Percentiles rank a stretch among this genome's conserved stretches.
These are phyloP conservation scores for Drosophila kanapiae DNA, from an alignment of 1,140 invertebrate genomes.

Conservation along the genomic window DNA sequence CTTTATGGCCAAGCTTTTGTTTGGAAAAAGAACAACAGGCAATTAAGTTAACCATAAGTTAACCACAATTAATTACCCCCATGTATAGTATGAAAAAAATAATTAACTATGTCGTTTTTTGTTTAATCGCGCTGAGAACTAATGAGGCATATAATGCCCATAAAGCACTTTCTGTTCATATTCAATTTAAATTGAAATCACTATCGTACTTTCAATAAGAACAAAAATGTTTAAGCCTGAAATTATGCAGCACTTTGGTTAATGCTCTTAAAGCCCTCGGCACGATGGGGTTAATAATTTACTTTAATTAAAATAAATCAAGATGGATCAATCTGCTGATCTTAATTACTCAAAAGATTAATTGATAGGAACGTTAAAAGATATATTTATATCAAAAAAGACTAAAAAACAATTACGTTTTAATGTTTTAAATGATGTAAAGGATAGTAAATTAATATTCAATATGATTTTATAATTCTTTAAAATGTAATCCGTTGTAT, in stretches of 20 bases:
- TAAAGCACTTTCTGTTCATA: constrained; percentile 27
- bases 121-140: constrained; percentile 37
- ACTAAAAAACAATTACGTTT: not conserved
- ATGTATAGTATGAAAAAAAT: constrained; percentile 34
- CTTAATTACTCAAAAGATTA: not conserved
- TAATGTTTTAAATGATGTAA: not conserved
- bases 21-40: constrained; percentile 49
- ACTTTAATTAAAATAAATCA: not conserved
- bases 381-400: not conserved
- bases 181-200: constrained; percentile 46
- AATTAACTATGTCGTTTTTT: constrained; percentile 39
- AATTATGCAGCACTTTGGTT: constrained; percentile 25
- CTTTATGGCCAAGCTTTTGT: constrained; percentile 21
- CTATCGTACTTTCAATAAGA: constrained; percentile 2
- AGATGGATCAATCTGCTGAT: constrained; percentile 4
- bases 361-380: constrained; percentile 8
- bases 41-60: constrained; percentile 59
- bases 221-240: constrained; percentile 8
- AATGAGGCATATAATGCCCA: constrained; percentile 50
- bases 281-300: constrained; percentile 8
- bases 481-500: not conserved
- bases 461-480: no score
- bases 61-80: constrained; percentile 51
- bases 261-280: constrained; percentile 7
- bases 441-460: not conserved